These are phyloP conservation scores for Drosophila anceps DNA, from an alignment of 2,888 invertebrate genomes.

Conservation along the genomic window DNA sequence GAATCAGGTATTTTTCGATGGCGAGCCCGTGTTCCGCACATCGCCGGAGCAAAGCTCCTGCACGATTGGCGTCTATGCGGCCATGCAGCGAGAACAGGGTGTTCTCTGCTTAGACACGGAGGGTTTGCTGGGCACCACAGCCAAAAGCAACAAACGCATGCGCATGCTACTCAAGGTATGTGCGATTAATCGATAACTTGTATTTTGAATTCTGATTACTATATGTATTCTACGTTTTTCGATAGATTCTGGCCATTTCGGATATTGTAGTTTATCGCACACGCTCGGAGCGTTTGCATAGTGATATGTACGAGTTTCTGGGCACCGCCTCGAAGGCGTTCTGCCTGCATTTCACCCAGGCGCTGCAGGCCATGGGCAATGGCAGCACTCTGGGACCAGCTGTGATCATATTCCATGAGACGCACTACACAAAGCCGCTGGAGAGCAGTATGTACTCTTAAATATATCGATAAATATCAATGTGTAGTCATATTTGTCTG, in stretches of 20 bases:
- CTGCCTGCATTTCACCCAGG: constrained; percentile 89
- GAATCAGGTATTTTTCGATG: constrained; percentile 90
- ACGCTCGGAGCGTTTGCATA: constrained; percentile 90
- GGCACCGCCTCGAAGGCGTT: constrained; percentile 92
- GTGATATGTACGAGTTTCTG: constrained; percentile 91
- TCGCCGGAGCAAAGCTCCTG: constrained; percentile 88
- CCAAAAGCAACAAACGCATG: constrained; percentile 85
- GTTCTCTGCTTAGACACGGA: constrained; percentile 92
- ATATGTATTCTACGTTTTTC: background rate
- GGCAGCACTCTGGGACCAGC: constrained; percentile 89
- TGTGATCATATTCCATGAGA: constrained; percentile 93
- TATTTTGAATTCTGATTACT: background rate
- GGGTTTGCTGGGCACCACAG: constrained; percentile 88
- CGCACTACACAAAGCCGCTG: constrained; percentile 89
- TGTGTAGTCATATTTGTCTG: too few relatives aligned
- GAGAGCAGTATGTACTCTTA: constrained; percentile 85
- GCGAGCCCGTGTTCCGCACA: constrained; percentile 86
- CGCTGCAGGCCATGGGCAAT: constrained; percentile 84
- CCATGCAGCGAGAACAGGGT: constrained; percentile 88
- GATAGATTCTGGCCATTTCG: constrained; percentile 90
- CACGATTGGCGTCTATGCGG: constrained; percentile 92
- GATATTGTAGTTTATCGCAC: constrained; percentile 93
- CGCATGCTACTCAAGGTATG: constrained; percentile 89
- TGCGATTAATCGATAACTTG: background rate
- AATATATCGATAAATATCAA: background rate